Percentiles rank a stretch among this genome's conserved stretches.
Evolutionary conservation across 2,113 vertebrate genomes (phyloP).

Genomic region (Grammomys dolichurus): DNA sequence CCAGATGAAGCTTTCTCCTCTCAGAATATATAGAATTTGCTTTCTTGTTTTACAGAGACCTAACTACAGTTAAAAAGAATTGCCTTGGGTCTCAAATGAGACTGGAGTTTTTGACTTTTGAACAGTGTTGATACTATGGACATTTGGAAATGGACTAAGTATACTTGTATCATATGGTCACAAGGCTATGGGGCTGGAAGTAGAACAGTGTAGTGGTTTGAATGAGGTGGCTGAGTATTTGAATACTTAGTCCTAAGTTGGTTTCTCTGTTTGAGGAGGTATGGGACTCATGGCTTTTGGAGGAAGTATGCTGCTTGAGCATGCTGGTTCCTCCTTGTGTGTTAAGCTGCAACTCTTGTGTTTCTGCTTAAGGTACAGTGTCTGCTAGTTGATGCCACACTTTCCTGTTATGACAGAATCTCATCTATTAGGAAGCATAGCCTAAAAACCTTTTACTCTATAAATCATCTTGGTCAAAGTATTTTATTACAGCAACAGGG

Average conservation of each 20-base stretch:
- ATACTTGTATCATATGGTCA: no score
- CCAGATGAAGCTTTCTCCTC: neutral
- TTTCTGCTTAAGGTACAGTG: neutral
- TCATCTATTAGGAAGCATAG: neutral
- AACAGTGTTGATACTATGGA: neutral
- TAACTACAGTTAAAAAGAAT: neutral
- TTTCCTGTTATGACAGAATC: neutral
- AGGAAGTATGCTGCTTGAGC: neutral
- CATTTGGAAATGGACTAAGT: neutral
- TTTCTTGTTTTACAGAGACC: neutral
- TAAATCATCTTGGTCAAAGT: neutral
- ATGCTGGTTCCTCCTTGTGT: neutral
- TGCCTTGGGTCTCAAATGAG: neutral
- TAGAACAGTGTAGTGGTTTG: neutral
- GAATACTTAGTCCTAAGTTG: neutral
- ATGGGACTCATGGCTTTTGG: no score
- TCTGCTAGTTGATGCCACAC: rapidly evolving
- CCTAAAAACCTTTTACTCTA: neutral
- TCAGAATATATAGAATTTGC: neutral
- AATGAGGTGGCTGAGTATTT: neutral
- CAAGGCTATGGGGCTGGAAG: neutral
- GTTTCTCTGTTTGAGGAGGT: neutral
- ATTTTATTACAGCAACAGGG: neutral
- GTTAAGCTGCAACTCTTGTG: neutral
- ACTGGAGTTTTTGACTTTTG: neutral